A percentile compares a stretch with the other conserved stretches of the same genome.
phyloP scores from a whole-genome alignment of 2,888 invertebrate genomes.

The Archips crataeganus region DNA sequence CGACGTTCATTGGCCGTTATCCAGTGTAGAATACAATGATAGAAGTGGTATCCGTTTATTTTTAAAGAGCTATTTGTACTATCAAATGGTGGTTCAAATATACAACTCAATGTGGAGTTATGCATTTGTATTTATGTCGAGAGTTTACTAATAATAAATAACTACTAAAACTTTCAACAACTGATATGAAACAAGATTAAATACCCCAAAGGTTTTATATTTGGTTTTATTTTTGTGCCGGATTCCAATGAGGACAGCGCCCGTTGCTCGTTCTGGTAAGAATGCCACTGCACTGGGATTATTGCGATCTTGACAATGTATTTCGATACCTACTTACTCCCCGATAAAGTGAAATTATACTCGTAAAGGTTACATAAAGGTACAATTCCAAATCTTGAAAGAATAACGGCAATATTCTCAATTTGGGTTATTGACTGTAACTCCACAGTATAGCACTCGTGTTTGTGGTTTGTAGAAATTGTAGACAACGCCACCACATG shows the following conservation, averaged over 20 bases:
- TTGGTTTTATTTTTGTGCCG: too few relatives aligned
- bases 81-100: neutral
- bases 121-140: neutral
- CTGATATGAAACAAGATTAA: neutral
- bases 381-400: too few relatives aligned
- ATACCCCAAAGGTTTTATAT: too few relatives aligned
- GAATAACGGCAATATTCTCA: too few relatives aligned
- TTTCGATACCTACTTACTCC: too few relatives aligned
- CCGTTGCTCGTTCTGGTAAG: too few relatives aligned
- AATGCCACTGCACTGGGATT: too few relatives aligned
- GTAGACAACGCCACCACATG: neutral
- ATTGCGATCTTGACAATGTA: too few relatives aligned
- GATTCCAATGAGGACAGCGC: too few relatives aligned
- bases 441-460: neutral
- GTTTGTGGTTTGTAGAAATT: neutral
- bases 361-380: too few relatives aligned
- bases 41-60: neutral
- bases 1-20: slow-evolving; percentile 18
- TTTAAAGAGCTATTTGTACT: neutral
- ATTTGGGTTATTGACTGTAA: too few relatives aligned
- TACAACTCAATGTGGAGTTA: neutral
- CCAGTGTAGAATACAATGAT: slow-evolving; percentile 17
- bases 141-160: neutral
- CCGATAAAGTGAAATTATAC: too few relatives aligned
- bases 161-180: neutral